Conservation (phyloP, 1,140 invertebrate genomes). For the Stegodyphus mimosarum region DNA sequence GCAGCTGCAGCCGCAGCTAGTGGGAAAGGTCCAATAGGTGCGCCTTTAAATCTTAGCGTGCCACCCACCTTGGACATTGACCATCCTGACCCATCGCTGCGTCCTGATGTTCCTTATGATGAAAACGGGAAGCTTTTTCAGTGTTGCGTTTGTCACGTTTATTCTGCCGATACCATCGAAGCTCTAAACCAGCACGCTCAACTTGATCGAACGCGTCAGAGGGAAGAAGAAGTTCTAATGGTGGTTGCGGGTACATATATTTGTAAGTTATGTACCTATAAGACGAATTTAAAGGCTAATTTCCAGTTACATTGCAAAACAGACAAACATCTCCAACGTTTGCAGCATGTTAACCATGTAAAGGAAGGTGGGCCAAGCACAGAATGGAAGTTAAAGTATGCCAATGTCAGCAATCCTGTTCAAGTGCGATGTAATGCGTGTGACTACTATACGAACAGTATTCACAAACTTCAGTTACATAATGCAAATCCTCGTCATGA, state of each 20-base stretch:
- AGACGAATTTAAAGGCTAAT: slow-evolving; percentile 98
- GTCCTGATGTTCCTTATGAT: slow-evolving; percentile 62
- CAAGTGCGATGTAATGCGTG: slow-evolving; percentile 96
- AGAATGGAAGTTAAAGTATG: slow-evolving; percentile 95
- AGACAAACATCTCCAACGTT: slow-evolving; percentile 97
- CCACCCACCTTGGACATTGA: slow-evolving; percentile 64
- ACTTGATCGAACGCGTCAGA: slow-evolving; percentile 87
- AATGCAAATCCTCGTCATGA: slow-evolving; percentile 88
- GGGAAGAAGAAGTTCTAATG: slow-evolving; percentile 90
- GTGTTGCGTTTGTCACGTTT: slow-evolving; percentile 94
- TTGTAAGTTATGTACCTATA: slow-evolving; percentile 98
- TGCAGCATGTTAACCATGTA: slow-evolving; percentile 98
- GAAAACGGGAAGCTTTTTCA: slow-evolving; percentile 81
- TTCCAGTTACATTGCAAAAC: slow-evolving; percentile 99
- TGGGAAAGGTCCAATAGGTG: slow-evolving; percentile 3
- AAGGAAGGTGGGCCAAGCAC: slow-evolving; percentile 93
- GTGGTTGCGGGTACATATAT: slow-evolving; percentile 93
- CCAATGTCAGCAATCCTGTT: slow-evolving; percentile 80
- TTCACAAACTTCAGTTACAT: slow-evolving; percentile 94
- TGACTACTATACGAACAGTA: slow-evolving; percentile 96
- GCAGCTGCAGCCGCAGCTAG: slow-evolving; percentile 40
- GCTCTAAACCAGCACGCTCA: slow-evolving; percentile 91
- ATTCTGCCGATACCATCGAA: slow-evolving; percentile 90
- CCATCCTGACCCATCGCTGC: slow-evolving; percentile 63
- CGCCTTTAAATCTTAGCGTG: slow-evolving; percentile 21